These are phyloP conservation scores for Saccostrea glomerata DNA, from an alignment of 1,140 invertebrate genomes.

Conservation along the genomic window DNA sequence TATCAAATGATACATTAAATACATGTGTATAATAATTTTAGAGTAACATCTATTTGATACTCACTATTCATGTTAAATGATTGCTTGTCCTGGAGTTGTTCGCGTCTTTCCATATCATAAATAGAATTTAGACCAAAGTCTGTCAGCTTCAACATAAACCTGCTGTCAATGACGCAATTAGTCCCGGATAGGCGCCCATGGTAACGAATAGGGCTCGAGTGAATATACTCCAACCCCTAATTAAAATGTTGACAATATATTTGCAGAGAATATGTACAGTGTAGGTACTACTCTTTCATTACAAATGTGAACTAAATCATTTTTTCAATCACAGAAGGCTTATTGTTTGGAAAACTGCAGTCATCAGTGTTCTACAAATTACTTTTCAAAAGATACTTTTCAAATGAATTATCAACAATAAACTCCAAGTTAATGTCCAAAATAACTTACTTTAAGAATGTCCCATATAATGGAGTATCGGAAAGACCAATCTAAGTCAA, in stretches of 20 bases:
- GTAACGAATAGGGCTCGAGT: conserved; percentile 90
- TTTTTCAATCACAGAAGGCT: too few relatives aligned
- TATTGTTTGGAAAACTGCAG: too few relatives aligned
- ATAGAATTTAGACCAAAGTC: conserved; percentile 91
- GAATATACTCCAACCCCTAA: conserved; percentile 82
- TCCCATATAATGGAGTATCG: conserved; percentile 94
- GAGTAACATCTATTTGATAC: neutral
- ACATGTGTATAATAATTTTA: too few relatives aligned
- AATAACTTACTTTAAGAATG: conserved; percentile 86
- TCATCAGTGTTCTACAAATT: too few relatives aligned
- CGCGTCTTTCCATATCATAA: conserved; percentile 2
- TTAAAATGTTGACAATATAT: conserved; percentile 10
- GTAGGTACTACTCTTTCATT: too few relatives aligned
- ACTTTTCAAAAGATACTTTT: too few relatives aligned
- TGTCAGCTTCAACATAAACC: conserved; percentile 95
- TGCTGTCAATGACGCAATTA: conserved; percentile 95
- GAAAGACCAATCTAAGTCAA: conserved; percentile 96
- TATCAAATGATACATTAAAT: too few relatives aligned
- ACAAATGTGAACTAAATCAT: too few relatives aligned
- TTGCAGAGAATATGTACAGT: too few relatives aligned
- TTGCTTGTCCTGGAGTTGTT: neutral
- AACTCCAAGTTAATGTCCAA: too few relatives aligned
- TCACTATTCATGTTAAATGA: conserved; percentile 46
- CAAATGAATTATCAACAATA: too few relatives aligned
- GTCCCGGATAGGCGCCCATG: conserved; percentile 93